phyloP scores from a whole-genome alignment of 2,888 invertebrate species.

The Acrobasis suavella region DNA sequence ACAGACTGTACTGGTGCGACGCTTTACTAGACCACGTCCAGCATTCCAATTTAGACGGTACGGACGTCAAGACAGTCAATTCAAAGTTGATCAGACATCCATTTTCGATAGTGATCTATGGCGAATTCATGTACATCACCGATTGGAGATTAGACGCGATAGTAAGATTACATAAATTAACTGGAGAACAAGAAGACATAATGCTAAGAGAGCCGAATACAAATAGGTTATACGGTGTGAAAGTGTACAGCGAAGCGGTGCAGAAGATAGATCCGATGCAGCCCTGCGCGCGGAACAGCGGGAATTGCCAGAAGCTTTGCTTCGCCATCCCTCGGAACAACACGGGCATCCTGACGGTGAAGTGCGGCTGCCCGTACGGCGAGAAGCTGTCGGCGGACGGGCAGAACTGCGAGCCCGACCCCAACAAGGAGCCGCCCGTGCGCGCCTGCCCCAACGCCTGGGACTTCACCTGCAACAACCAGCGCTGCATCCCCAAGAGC shows the following conservation, averaged over 20 bases:
- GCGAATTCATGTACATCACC: conserved; percentile 97
- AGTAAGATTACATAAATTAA: conserved; percentile 92
- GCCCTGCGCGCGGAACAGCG: conserved; percentile 92
- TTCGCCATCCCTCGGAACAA: conserved; percentile 91
- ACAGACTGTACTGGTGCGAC: conserved; percentile 98
- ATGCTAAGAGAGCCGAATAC: conserved; percentile 94
- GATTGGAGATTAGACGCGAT: conserved; percentile 99
- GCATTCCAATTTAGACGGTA: conserved; percentile 95
- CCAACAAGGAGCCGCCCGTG: conserved; percentile 92
- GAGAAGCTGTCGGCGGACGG: conserved; percentile 89
- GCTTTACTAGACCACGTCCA: conserved; percentile 97
- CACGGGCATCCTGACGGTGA: conserved; percentile 80
- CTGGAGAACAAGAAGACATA: conserved; percentile 93
- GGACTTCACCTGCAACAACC: conserved; percentile 97
- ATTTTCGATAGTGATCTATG: conserved; percentile 94
- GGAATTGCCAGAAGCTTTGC: conserved; percentile 97
- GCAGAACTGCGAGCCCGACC: conserved; percentile 89
- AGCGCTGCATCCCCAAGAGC: conserved; percentile 94
- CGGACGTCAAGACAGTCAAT: conserved; percentile 94
- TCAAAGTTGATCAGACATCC: conserved; percentile 94
- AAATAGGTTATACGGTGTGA: conserved; percentile 95
- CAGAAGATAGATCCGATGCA: conserved; percentile 88
- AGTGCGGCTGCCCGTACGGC: conserved; percentile 97
- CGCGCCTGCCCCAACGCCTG: conserved; percentile 95
- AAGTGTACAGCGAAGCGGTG: conserved; percentile 90